Evolutionary conservation across 1,140 invertebrate genomes (phyloP).

Genomic region (Spodoptera litura): DNA sequence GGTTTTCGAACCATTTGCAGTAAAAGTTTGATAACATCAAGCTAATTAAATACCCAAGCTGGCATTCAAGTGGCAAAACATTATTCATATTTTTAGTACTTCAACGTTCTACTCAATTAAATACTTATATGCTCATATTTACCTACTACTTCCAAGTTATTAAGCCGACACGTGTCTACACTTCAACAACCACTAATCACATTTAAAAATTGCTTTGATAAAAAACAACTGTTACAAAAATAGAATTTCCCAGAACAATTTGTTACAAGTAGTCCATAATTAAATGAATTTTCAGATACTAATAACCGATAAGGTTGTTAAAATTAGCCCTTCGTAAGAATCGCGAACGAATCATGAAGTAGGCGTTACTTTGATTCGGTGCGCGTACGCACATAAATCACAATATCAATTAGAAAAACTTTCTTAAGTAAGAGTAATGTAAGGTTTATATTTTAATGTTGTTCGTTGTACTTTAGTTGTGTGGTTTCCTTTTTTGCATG

Average conservation of each 20-base stretch:
- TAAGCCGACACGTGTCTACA: background rate
- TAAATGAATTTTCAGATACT: background rate
- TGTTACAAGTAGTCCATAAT: background rate
- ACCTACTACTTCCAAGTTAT: too few species aligned
- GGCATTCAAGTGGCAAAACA: too few species aligned
- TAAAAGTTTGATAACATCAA: too few species aligned
- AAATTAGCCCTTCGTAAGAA: constrained; percentile 18
- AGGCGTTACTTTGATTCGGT: constrained; percentile 26
- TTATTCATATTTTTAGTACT: too few species aligned
- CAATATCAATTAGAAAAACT: constrained; percentile 40
- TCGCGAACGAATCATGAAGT: background rate
- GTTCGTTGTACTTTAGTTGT: background rate
- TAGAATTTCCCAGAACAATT: background rate
- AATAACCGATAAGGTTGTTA: constrained; percentile 10
- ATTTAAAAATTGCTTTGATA: too few species aligned
- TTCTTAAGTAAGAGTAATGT: constrained; percentile 28
- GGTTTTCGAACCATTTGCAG: too few species aligned
- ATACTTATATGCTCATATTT: too few species aligned
- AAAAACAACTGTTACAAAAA: background rate
- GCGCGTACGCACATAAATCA: constrained; percentile 35
- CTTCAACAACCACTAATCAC: background rate
- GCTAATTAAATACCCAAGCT: too few species aligned
- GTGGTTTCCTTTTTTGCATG: background rate
- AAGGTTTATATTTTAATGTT: background rate
- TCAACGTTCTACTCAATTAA: too few species aligned